A percentile compares a stretch with the other conserved stretches of the same genome.
Conservation (phyloP, 2,797 vertebrate species). For the Delichon dasypus region DNA sequence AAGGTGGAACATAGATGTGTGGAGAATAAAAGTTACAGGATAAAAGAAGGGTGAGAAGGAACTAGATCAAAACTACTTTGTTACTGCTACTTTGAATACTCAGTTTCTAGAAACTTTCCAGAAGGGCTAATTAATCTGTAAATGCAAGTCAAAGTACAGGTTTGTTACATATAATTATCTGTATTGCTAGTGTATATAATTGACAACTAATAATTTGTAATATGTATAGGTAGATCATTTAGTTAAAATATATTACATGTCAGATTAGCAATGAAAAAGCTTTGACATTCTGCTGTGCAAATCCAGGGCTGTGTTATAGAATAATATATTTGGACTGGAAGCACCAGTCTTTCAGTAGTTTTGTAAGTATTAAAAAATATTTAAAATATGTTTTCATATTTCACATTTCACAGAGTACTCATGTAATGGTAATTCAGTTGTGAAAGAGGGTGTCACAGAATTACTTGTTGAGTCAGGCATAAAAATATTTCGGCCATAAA, state of each 20-base stretch:
- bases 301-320: neutral
- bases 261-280: conserved; percentile 12
- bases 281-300: neutral
- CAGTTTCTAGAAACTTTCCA: conserved; percentile 61
- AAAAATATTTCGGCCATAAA: neutral
- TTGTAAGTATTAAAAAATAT: neutral
- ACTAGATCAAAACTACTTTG: conserved; percentile 2
- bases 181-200: conserved; percentile 53
- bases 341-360: neutral
- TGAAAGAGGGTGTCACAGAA: neutral
- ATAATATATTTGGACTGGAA: neutral
- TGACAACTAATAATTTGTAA: conserved; percentile 51
- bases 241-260: conserved; percentile 28
- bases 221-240: conserved; percentile 30
- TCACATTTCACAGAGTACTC: neutral
- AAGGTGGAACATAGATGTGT: neutral
- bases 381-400: neutral
- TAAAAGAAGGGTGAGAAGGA: neutral
- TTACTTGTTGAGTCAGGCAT: neutral
- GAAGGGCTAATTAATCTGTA: conserved; percentile 66
- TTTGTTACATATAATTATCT: conserved; percentile 53
- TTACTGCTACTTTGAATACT: conserved; percentile 36
- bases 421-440: neutral
- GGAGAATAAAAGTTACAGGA: neutral
- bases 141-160: conserved; percentile 46